Evolutionary conservation across 2,888 invertebrate genomes (phyloP).

Genomic region (Microctonus brassicae): DNA sequence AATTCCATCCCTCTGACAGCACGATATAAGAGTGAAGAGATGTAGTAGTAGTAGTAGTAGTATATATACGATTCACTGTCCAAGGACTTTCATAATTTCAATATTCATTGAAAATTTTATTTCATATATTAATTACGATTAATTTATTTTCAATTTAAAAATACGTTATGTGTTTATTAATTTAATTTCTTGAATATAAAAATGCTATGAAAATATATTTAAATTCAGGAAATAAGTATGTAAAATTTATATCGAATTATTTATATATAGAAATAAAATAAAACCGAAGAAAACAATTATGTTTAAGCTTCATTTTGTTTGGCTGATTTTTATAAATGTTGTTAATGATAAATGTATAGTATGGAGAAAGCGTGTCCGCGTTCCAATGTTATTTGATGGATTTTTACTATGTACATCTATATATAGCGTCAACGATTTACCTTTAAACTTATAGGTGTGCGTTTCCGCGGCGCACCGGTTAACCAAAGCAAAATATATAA

Average conservation of each 20-base stretch:
- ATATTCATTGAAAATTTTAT: too few relatives aligned
- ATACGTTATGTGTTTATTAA: too few relatives aligned
- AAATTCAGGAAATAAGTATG: too few relatives aligned
- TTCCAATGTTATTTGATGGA: slow-evolving; percentile 30
- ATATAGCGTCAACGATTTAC: not conserved
- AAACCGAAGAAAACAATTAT: slow-evolving; percentile 69
- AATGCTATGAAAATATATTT: too few relatives aligned
- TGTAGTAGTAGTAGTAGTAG: too few relatives aligned
- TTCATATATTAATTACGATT: too few relatives aligned
- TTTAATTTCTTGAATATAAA: too few relatives aligned
- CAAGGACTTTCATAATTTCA: too few relatives aligned
- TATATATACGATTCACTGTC: too few relatives aligned
- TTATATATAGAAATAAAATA: slow-evolving; percentile 27
- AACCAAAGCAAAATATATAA: not conserved
- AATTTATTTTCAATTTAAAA: too few relatives aligned
- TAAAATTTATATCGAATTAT: too few relatives aligned
- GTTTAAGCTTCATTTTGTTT: slow-evolving; percentile 42
- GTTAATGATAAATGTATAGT: slow-evolving; percentile 65
- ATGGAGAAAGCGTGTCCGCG: slow-evolving; percentile 24
- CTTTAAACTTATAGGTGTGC: slow-evolving; percentile 14
- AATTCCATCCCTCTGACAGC: slow-evolving; percentile 57
- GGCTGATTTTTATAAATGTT: slow-evolving; percentile 60
- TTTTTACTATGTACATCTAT: not conserved
- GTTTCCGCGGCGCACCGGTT: not conserved
- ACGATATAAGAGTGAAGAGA: too few relatives aligned